Base-by-base conservation (phyloP, 1,140 invertebrate species). In the Drosophila repleta region DNA sequence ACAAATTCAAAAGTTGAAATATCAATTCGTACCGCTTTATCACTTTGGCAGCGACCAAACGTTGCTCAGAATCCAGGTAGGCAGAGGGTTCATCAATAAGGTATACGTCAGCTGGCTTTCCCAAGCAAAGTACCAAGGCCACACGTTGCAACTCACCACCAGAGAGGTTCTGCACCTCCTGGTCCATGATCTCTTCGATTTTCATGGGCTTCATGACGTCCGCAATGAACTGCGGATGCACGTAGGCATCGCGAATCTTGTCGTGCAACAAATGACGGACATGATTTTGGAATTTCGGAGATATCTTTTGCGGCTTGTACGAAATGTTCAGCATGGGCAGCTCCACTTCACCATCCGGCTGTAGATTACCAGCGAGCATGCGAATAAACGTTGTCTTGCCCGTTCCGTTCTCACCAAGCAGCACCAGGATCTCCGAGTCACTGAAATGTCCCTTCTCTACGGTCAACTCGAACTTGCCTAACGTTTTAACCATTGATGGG, bases 231-330 rank as follows among this genome's bases (percentile, higher is more conserved):
- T 97, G 93, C 15, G 98, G 98, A 94, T 99, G 99, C 66, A 98
- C 94, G 91, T 99, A 99, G 21, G 98, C 97, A 93, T 99, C 98
- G 68, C 97, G 94, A 84, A 99, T 99, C 91, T 99, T 99, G 62
- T 99, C 97, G 90, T 99, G 97, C 48, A 99, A 93, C 74, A 99
- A 92, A 79, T 97, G 96, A 24, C 97, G 94, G 0, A 99, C 99
- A 68, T 97, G 94, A 17, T 98, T 98, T 91, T 98, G 96, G 68
- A 96, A 98, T 93, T 99, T 99, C 0, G 99, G 99, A 84, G 98
- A 99, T 85, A 99, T 99, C 92, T 99, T 99, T 93, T 99, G 99
- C 39, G 99, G 99, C 92, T 99, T 99, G 93, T 99, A 99, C 92
- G 98, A 99, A 81, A 99, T 99, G 91, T 99, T 97, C 63, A 99